Evolutionary conservation across 2,888 invertebrate species (phyloP).

Genomic region (Rhodophaea formosa): DNA sequence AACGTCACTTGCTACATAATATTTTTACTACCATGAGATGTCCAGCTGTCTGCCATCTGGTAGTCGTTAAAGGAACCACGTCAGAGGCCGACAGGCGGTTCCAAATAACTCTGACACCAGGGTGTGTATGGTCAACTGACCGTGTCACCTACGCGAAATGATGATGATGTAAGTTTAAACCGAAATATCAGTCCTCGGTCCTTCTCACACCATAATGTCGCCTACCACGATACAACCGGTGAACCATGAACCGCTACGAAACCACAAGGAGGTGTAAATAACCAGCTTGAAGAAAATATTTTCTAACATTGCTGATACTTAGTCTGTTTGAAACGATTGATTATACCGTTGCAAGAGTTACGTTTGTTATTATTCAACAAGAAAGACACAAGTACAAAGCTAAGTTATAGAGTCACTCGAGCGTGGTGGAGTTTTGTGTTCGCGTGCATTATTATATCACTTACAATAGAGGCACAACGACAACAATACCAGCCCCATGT

Average conservation of each 20-base stretch:
- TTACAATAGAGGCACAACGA: constrained; percentile 2
- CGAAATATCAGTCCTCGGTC: no score
- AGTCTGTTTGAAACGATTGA: not conserved
- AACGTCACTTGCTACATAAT: no score
- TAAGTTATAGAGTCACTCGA: constrained; percentile 11
- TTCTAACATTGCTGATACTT: no score
- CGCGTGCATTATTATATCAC: constrained; percentile 7
- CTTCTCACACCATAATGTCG: not conserved
- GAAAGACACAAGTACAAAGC: constrained; percentile 1
- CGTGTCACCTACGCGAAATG: no score
- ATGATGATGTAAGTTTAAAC: no score
- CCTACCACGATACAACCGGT: not conserved
- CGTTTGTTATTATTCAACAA: constrained; percentile 8
- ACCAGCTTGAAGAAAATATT: no score
- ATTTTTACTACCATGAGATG: no score
- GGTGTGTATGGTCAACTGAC: no score
- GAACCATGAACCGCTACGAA: not conserved
- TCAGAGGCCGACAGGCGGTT: no score
- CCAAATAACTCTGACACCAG: no score
- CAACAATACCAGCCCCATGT: constrained; percentile 10
- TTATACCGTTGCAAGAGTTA: not conserved
- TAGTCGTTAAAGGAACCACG: no score
- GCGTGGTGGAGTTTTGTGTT: constrained; percentile 9
- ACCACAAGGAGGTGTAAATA: not conserved
- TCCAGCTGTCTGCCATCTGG: not conserved